These are phyloP conservation scores for Drosophila basisetae DNA, from an alignment of 2,888 invertebrate species.

Conservation along the genomic window DNA sequence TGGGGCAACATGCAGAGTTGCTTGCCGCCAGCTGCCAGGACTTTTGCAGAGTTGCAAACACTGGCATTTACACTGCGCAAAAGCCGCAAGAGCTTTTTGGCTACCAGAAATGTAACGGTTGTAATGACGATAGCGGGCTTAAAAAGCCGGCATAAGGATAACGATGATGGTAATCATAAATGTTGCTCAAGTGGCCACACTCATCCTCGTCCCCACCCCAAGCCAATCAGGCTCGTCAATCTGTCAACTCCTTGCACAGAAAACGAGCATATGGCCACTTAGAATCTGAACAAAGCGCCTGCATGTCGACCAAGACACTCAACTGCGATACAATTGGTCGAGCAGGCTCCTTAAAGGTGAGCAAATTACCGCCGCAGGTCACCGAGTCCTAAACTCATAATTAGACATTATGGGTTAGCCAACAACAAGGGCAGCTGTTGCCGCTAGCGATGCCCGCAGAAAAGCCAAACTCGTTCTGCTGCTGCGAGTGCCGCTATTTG, in stretches of 20 bases:
- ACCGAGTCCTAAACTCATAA: conserved; percentile 49
- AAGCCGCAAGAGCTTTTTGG: conserved; percentile 50
- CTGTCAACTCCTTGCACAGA: conserved; percentile 64
- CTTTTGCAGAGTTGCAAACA: conserved; percentile 58
- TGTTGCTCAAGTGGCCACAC: conserved; percentile 58
- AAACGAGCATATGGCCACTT: conserved; percentile 68
- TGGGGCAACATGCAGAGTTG: conserved; percentile 58
- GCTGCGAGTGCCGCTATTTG: conserved; percentile 41
- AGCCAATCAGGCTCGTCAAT: conserved; percentile 69
- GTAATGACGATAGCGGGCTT: conserved; percentile 5
- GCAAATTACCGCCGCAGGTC: conserved; percentile 77
- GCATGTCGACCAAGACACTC: conserved; percentile 47
- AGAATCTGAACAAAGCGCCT: conserved; percentile 62
- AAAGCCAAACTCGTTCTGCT: conserved; percentile 41
- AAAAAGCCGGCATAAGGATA: conserved; percentile 51
- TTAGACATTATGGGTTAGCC: conserved; percentile 41
- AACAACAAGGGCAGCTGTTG: conserved; percentile 24
- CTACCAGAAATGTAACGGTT: conserved; percentile 33
- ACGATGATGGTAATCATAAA: conserved; percentile 64
- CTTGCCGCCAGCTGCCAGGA: conserved; percentile 50
- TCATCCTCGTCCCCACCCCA: not conserved
- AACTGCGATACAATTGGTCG: conserved; percentile 45
- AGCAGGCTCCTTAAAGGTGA: conserved; percentile 70
- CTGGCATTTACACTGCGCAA: conserved; percentile 44
- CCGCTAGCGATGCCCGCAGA: conserved; percentile 66